phyloP scores from a whole-genome alignment of 2,797 vertebrate genomes.

The Lerista edwardsae region DNA sequence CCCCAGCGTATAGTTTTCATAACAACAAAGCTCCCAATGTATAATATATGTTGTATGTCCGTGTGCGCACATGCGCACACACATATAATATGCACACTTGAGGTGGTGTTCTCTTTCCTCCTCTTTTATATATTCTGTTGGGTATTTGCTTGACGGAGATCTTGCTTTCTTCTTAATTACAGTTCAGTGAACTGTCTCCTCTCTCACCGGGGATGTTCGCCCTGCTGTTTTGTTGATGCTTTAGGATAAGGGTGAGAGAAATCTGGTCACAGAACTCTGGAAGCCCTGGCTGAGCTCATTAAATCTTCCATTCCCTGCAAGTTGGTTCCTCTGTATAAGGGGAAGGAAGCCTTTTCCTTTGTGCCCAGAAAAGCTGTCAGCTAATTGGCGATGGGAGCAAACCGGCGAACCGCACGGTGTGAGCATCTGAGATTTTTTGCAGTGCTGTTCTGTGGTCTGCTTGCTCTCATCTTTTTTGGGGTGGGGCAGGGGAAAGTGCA shows the following conservation, averaged over 20 bases:
- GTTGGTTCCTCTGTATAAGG: conserved; percentile 1
- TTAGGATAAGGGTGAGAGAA: conserved; percentile 40
- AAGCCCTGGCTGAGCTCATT: conserved; percentile 1
- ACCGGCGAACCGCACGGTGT: not conserved
- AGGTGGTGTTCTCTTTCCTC: not conserved
- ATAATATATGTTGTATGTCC: not conserved
- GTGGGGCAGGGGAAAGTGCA: no score
- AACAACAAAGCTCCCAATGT: not conserved
- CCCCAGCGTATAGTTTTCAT: not conserved
- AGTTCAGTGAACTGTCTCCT: conserved; percentile 60
- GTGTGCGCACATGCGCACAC: no score
- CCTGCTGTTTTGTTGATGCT: conserved; percentile 59
- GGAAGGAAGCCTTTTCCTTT: conserved; percentile 33
- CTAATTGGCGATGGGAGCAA: conserved; percentile 14
- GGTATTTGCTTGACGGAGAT: conserved; percentile 63
- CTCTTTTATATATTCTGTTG: conserved; percentile 43
- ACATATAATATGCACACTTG: not conserved
- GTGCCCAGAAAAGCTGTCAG: conserved; percentile 52
- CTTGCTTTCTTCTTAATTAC: conserved; percentile 68
- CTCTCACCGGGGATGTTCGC: conserved; percentile 41
- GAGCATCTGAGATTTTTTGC: not conserved
- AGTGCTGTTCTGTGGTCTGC: not conserved
- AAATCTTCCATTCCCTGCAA: not conserved
- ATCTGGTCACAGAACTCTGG: not conserved
- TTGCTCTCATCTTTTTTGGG: not conserved